Percentiles rank a stretch among this genome's conserved stretches.
Evolutionary conservation across 2,888 invertebrate species (phyloP).

Genomic region (Cantharis flavilabris): DNA sequence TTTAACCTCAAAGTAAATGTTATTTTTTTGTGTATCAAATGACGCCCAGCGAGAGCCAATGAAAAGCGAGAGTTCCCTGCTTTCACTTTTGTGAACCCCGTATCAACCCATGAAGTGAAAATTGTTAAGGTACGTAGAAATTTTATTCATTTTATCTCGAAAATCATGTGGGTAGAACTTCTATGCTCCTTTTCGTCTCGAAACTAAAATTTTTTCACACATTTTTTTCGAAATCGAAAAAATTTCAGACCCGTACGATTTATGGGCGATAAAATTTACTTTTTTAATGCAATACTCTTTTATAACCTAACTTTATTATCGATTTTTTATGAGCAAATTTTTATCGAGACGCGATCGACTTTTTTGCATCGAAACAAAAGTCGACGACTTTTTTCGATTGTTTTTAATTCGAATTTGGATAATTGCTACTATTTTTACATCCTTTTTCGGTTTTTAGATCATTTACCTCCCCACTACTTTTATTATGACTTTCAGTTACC

Average conservation of each 20-base stretch:
- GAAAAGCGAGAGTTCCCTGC: constrained; percentile 52
- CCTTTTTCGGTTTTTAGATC: constrained; percentile 48
- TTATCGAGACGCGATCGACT: not conserved
- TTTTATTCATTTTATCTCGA: constrained; percentile 58
- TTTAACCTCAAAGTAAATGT: constrained; percentile 53
- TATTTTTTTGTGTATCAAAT: constrained; percentile 57
- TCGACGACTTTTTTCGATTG: not conserved
- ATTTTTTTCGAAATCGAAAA: constrained; percentile 38
- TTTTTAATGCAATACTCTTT: constrained; percentile 35
- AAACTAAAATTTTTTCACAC: constrained; percentile 34
- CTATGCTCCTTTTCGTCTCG: constrained; percentile 38
- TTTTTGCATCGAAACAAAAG: not conserved
- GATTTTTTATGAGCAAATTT: constrained; percentile 45
- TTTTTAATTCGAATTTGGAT: constrained; percentile 14
- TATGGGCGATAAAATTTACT: constrained; percentile 8
- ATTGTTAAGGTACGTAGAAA: constrained; percentile 58
- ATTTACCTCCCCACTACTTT: constrained; percentile 42
- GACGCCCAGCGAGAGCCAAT: constrained; percentile 55
- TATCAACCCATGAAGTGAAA: constrained; percentile 56
- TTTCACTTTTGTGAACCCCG: constrained; percentile 55
- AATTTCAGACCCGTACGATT: constrained; percentile 8
- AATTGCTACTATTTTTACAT: constrained; percentile 39
- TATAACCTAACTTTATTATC: constrained; percentile 56
- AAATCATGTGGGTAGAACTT: constrained; percentile 51
- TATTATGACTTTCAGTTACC: constrained; percentile 40